Evolutionary conservation across 2,797 vertebrate genomes (phyloP).

Genomic region (Halcyon badia): DNA sequence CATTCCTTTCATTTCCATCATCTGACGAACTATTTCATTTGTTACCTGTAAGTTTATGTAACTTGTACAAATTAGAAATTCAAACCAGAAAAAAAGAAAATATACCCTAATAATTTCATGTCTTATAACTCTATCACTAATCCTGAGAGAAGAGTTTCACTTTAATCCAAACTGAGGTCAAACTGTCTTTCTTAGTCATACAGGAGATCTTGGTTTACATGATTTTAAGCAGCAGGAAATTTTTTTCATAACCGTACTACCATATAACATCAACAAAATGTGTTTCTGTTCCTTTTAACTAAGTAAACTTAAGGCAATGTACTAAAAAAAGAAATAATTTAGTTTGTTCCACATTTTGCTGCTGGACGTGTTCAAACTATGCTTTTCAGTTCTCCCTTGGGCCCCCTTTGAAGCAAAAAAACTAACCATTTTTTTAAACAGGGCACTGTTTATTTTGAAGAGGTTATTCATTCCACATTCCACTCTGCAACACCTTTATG

Average conservation of each 20-base stretch:
- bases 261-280: neutral
- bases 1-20: slow-evolving; percentile 87
- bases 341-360: neutral
- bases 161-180: neutral
- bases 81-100: neutral
- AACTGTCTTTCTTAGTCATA: neutral
- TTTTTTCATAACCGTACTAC: neutral
- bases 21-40: slow-evolving; percentile 85
- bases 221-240: neutral
- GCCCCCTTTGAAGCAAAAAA: neutral
- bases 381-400: neutral
- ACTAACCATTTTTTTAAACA: neutral
- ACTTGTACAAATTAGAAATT: neutral
- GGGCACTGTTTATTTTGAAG: neutral
- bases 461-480: neutral
- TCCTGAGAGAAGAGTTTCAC: neutral
- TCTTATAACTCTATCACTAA: neutral
- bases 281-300: neutral
- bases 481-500: neutral
- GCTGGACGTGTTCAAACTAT: neutral
- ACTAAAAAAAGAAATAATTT: neutral
- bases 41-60: slow-evolving; percentile 76
- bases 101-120: neutral
- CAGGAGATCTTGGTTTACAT: fast-evolving
- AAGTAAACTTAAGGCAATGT: neutral